A percentile compares a stretch with the other conserved stretches of the same genome.
Conservation (phyloP, 2,888 invertebrate genomes). For the Invenusta paracnida region DNA sequence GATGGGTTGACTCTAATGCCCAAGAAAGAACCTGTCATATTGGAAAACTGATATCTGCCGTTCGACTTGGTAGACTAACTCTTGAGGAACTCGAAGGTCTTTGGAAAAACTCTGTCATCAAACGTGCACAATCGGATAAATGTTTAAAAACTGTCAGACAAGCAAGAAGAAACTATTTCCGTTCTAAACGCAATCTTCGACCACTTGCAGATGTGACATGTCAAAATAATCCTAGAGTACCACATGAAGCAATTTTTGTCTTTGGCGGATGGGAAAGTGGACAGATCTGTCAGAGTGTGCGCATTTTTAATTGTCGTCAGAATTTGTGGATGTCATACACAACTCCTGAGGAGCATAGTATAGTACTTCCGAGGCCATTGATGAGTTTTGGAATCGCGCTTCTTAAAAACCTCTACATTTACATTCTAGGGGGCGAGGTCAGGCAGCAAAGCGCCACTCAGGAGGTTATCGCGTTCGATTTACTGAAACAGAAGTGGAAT, state of each 20-base stretch:
- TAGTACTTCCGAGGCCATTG: conserved; percentile 25
- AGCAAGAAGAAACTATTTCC: conserved; percentile 25
- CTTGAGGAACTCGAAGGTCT: conserved; percentile 28
- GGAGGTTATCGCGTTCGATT: conserved; percentile 31
- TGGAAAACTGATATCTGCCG: neutral
- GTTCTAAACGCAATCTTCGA: conserved; percentile 35
- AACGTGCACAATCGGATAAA: conserved; percentile 22
- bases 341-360: neutral
- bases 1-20: conserved; percentile 32
- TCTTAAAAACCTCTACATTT: conserved; percentile 16
- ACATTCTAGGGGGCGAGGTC: conserved; percentile 33
- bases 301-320: conserved; percentile 24
- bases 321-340: conserved; percentile 17
- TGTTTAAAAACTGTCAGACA: conserved; percentile 27
- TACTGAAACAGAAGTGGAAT: conserved; percentile 14
- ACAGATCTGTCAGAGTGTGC: neutral
- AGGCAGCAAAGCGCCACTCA: conserved; percentile 30
- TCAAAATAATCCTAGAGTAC: conserved; percentile 27
- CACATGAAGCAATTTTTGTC: conserved; percentile 39
- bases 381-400: conserved; percentile 37
- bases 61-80: conserved; percentile 21
- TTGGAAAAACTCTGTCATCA: neutral
- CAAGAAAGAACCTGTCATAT: neutral
- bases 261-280: conserved; percentile 36
- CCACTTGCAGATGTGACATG: neutral